Evolutionary conservation across 2,797 vertebrate species (phyloP).

Genomic region (Vultur gryphus): DNA sequence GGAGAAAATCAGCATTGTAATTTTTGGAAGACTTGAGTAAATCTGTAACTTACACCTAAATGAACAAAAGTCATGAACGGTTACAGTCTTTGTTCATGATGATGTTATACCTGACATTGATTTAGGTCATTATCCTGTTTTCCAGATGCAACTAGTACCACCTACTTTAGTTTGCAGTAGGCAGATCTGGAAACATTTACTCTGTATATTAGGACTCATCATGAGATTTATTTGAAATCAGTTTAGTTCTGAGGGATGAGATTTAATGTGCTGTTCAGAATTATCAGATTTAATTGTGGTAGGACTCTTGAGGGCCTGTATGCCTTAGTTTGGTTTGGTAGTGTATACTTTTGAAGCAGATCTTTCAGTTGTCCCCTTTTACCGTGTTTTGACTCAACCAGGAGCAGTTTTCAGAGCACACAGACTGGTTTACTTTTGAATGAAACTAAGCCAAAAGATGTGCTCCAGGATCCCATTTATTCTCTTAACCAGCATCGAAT

Average conservation of each 20-base stretch:
- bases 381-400: neutral
- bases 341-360: neutral
- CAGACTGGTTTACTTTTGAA: neutral
- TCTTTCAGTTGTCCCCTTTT: neutral
- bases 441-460: neutral
- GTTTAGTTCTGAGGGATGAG: neutral
- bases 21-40: neutral
- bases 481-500: neutral
- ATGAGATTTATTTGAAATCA: neutral
- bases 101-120: neutral
- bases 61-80: neutral
- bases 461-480: neutral
- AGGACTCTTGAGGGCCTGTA: neutral
- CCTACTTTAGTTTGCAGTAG: neutral
- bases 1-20: neutral
- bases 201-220: neutral
- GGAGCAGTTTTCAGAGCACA: neutral
- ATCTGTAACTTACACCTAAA: neutral
- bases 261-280: neutral
- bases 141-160: neutral
- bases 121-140: neutral
- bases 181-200: neutral
- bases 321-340: neutral
- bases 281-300: neutral
- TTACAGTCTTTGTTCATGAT: neutral